phyloP scores from a whole-genome alignment of 2,797 vertebrate genomes.

The Pachyuromys duprasi region DNA sequence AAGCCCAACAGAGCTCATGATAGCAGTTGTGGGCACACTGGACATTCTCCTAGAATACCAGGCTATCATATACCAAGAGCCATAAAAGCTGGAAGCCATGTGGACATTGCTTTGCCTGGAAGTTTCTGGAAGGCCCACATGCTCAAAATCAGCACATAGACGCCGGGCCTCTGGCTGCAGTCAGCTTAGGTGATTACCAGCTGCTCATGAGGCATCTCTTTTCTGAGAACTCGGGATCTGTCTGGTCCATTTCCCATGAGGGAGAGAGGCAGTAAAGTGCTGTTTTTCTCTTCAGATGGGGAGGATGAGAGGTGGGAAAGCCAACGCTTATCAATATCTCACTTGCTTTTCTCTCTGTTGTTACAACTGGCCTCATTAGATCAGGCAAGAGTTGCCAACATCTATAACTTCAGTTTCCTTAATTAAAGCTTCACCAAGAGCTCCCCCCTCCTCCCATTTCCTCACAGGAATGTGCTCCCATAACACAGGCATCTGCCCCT shows the following conservation, averaged over 20 bases:
- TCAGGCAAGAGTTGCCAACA: constrained; percentile 43
- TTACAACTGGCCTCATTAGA: constrained; percentile 76
- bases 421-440: constrained; percentile 84
- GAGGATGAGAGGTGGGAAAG: constrained; percentile 59
- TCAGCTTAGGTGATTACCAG: background rate
- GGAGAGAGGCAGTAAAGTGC: background rate
- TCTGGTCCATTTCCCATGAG: background rate
- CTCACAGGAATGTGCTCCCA: constrained; percentile 81
- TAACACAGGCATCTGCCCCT: constrained; percentile 88
- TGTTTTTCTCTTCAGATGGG: background rate
- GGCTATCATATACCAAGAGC: background rate
- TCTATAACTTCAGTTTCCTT: constrained; percentile 80
- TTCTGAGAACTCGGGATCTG: background rate
- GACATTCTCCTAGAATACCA: background rate
- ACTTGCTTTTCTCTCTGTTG: constrained; percentile 71
- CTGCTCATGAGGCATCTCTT: background rate
- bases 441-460: constrained; percentile 78
- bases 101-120: constrained; percentile 50
- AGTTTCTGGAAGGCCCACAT: constrained; percentile 44
- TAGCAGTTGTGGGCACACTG: background rate
- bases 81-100: background rate
- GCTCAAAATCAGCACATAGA: background rate
- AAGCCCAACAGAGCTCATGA: background rate
- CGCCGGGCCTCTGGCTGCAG: background rate
- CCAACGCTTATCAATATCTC: constrained; percentile 14